Evolutionary conservation across 2,113 vertebrate genomes (phyloP).

Genomic region (Setophaga coronata): DNA sequence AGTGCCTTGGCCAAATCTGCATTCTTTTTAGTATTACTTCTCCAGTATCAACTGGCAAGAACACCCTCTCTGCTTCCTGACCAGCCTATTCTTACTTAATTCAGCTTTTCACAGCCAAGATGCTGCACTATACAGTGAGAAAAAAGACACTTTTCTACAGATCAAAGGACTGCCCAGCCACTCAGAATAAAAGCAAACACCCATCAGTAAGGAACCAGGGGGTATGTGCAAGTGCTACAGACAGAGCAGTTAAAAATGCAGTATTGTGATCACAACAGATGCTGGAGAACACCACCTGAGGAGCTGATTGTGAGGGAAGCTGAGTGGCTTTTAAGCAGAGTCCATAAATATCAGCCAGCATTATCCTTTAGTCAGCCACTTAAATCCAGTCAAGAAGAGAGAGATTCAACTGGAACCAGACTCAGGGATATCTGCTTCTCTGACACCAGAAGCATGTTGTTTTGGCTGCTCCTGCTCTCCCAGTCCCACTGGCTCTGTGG

Average conservation of each 20-base stretch:
- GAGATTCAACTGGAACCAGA: not conserved
- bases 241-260: not conserved
- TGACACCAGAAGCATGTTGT: not conserved
- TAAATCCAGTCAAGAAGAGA: not conserved
- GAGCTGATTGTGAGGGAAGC: not conserved
- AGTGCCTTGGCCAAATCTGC: conserved; percentile 28
- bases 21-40: conserved; percentile 48
- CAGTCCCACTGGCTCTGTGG: not conserved
- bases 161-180: accelerated
- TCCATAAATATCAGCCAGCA: not conserved
- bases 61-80: conserved; percentile 17
- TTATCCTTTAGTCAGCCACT: not conserved
- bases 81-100: conserved; percentile 14
- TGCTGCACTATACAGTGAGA: not conserved
- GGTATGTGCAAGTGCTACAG: not conserved
- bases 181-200: not conserved
- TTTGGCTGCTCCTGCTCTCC: not conserved
- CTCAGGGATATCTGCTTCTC: not conserved
- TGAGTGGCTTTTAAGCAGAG: not conserved
- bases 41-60: conserved; percentile 41
- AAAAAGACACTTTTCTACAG: not conserved
- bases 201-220: not conserved
- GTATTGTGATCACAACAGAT: not conserved
- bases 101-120: not conserved
- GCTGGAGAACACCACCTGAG: not conserved